Percentiles rank a stretch among this genome's conserved stretches.
phyloP scores from a whole-genome alignment of 2,888 invertebrate species.

The Lasioglossum malachurum region DNA sequence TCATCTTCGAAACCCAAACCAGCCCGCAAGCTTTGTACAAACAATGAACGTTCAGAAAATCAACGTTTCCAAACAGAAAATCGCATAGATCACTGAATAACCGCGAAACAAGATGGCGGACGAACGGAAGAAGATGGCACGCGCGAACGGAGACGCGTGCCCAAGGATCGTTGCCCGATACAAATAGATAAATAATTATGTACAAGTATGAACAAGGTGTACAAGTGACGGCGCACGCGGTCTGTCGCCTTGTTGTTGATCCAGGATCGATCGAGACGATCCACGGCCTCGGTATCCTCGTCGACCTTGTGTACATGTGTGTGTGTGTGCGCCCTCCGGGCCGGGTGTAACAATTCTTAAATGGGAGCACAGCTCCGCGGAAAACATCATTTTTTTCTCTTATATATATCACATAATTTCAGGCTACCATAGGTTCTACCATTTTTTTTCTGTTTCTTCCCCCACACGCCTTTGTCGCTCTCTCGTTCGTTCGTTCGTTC shows the following conservation, averaged over 20 bases:
- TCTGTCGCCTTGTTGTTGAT: constrained; percentile 53
- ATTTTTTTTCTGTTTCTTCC: constrained; percentile 17
- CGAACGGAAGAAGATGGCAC: constrained; percentile 14
- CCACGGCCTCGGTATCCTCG: constrained; percentile 21
- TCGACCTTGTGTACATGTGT: constrained; percentile 26
- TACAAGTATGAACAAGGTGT: constrained; percentile 81
- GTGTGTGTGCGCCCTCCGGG: constrained; percentile 44
- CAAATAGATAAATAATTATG: constrained; percentile 78
- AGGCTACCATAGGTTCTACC: constrained; percentile 68
- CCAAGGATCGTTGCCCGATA: constrained; percentile 67
- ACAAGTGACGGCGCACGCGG: constrained; percentile 68
- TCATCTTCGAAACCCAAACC: not conserved
- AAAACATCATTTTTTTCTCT: constrained; percentile 74
- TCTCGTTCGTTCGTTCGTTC: not conserved
- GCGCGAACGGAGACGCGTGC: constrained; percentile 68
- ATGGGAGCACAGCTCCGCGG: constrained; percentile 82
- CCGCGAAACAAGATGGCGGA: not conserved
- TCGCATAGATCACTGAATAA: not conserved
- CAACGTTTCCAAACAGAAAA: not conserved
- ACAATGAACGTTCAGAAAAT: not conserved
- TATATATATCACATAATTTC: constrained; percentile 82
- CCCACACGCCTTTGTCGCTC: not conserved
- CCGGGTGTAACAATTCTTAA: constrained; percentile 76
- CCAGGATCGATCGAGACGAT: not conserved
- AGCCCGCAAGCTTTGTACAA: not conserved